Base-by-base conservation (phyloP, 2,797 vertebrate species). In the Mormyrus hasselquistii region DNA sequence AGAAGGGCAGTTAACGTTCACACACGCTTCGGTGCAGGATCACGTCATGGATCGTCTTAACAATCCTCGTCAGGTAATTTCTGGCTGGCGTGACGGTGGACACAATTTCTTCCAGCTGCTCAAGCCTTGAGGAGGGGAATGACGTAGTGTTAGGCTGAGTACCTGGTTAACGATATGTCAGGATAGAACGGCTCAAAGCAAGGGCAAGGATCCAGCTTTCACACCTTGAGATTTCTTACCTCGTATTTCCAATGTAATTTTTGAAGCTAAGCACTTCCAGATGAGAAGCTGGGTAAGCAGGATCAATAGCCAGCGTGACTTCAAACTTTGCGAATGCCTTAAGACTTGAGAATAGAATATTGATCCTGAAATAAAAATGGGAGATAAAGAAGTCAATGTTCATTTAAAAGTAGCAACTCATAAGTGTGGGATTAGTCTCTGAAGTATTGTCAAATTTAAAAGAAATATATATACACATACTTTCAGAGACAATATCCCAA, bases 281-380 rank as follows among this genome's bases (percentile, higher is more conserved):
- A 16, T 90, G 91, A 50, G 38, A 94, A 65, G 88, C 82, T 2
- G 91, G 89, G 90, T 94, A 90, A 29, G 86, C 90, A 85, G 93
- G 5, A 25, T 89, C 88, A 88, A 95, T 89, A 0, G 88, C 92
- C 88, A 97, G 92, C 5, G 92, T 89, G 3, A 96, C 92, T 90
- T 96, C 94, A 92, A 97, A 97, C 92, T 96, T 96, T 47, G 90
- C 90, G 52, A 91, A 87, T 0, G 85, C 92, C 91, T 91, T 93
- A 25, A 96, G 91, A 83, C 95, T 94, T 91, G 95, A 96, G 92
- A 97, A 96, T 59, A 93, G 62, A 3, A 96, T 84, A 62, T 89
- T 85, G 19, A 97, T 90, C 76, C 96, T 96, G 86, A 25, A 91
- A 88, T 5, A 0, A 16, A 22, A 47, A 87, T 83, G 9, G 12